Conservation (phyloP, 2,113 vertebrate genomes). For the Dipodomys merriami region DNA sequence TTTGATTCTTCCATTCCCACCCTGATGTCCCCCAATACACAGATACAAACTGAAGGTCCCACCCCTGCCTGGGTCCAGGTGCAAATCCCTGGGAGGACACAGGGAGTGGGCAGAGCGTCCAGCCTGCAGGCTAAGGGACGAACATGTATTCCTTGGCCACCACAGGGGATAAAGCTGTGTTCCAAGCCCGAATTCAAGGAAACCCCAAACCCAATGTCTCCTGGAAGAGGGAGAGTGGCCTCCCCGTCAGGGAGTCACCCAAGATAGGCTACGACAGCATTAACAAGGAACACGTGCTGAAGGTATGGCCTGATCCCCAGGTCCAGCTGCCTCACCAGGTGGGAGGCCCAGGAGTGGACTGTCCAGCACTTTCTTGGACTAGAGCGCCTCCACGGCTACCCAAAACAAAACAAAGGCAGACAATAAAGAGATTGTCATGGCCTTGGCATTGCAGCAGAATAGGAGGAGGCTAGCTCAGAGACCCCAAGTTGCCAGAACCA, state of each 20-base stretch:
- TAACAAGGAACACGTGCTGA: slow-evolving; percentile 83
- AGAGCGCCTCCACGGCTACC: not conserved
- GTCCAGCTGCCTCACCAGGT: not conserved
- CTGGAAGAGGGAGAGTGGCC: slow-evolving; percentile 78
- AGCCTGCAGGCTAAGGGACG: not conserved
- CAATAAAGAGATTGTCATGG: not conserved
- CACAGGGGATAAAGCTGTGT: slow-evolving; percentile 75
- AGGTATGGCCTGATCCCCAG: slow-evolving; percentile 70
- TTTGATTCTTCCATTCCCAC: not conserved
- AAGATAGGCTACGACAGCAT: slow-evolving; percentile 81
- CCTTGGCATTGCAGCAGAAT: not conserved
- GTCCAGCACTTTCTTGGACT: not conserved
- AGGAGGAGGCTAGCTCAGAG: not conserved
- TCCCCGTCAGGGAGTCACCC: slow-evolving; percentile 45
- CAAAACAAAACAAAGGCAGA: not conserved
- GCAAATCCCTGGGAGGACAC: not conserved
- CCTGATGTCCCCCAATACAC: not conserved
- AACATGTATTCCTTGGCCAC: not conserved
- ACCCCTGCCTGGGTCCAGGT: not conserved
- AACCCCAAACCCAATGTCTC: slow-evolving; percentile 79
- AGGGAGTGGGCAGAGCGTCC: not conserved
- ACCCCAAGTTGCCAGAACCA: not conserved
- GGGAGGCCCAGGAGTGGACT: not conserved
- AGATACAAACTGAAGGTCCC: not conserved
- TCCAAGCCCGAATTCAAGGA: slow-evolving; percentile 80